Conservation (phyloP, 1,140 invertebrate genomes). For the Glomeris maerens region DNA sequence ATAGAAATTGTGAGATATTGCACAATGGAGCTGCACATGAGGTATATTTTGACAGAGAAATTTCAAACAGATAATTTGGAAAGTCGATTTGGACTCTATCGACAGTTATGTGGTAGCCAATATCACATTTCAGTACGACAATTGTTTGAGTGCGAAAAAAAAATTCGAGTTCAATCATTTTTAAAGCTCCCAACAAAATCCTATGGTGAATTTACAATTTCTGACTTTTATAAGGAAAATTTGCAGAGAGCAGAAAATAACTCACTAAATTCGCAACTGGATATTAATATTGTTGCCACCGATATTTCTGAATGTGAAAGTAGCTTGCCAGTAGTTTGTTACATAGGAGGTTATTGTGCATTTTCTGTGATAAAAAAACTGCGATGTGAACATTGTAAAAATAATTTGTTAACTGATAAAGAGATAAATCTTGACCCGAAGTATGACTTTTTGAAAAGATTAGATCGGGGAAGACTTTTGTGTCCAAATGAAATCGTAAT, state of each 20-base stretch:
- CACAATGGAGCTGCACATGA: not conserved
- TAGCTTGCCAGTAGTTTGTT: not conserved
- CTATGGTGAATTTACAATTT: not conserved
- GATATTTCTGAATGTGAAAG: not conserved
- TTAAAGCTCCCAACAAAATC: not conserved
- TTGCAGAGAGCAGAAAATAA: no score
- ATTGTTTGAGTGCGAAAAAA: not conserved
- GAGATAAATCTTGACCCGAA: not conserved
- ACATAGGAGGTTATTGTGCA: not conserved
- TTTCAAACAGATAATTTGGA: not conserved
- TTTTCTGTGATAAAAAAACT: not conserved
- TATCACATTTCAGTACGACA: not conserved
- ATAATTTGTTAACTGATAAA: not conserved
- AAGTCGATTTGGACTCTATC: not conserved
- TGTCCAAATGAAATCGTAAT: not conserved
- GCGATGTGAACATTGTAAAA: not conserved
- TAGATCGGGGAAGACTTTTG: not conserved
- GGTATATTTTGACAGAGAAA: not conserved
- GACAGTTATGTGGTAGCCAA: not conserved
- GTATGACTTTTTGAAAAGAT: not conserved
- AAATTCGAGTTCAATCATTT: not conserved
- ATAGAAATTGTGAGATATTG: not conserved
- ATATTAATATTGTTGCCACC: not conserved
- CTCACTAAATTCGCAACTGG: not conserved
- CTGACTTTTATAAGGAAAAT: no score